Base-by-base conservation (phyloP, 2,113 vertebrate species). In the Malurus elegans region DNA sequence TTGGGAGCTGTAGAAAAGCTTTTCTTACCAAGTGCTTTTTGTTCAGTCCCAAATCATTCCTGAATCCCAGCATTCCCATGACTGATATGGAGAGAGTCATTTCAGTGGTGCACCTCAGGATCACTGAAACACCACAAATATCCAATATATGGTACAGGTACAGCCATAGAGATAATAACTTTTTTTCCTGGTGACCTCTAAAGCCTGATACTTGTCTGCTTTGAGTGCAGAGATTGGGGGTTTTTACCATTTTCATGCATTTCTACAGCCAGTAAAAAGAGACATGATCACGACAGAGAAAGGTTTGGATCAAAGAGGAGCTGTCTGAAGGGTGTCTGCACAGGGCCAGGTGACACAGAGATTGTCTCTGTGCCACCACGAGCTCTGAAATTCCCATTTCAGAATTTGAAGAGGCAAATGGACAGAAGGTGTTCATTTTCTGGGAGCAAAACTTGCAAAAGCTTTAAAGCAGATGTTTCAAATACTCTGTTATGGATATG, bases 401-500 rank as follows among this genome's bases (percentile, higher is more conserved):
- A 29, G 34, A 62, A 16, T 58, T 9, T 58, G 61, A 38, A 70
- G 48, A 72, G 53, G 25, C 24, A 79, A 75, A 60, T 7, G 21
- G 25, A 36, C 38, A 58, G 47, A 58, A 34, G 3, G 26, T 56
- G 51, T 8, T 34, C 15, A 74, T 61, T 78, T 36, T 29, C 57
- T 38, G 25, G 36, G 61, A 65, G 65, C 62, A 34, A 65, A 72
- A 65, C 8, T 20, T 34, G n/a, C 50, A 54, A 34, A 60, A 62
- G 23, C 15, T 21, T 47, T 65, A 61, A 42, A 66, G 12, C 32
- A 74, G 65, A 13, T 32, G 42, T 64, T 91, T 72, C 73, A 48
- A 71, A 18, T 2, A 8, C 9, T 2, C 24, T 20, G 40, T 11
- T 56, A 4, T 64, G 38, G 28, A 4, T 20, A 2, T 2, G 0